These are phyloP conservation scores for Takifugu bimaculatus DNA, from an alignment of 2,113 vertebrate genomes.

Conservation along the genomic window DNA sequence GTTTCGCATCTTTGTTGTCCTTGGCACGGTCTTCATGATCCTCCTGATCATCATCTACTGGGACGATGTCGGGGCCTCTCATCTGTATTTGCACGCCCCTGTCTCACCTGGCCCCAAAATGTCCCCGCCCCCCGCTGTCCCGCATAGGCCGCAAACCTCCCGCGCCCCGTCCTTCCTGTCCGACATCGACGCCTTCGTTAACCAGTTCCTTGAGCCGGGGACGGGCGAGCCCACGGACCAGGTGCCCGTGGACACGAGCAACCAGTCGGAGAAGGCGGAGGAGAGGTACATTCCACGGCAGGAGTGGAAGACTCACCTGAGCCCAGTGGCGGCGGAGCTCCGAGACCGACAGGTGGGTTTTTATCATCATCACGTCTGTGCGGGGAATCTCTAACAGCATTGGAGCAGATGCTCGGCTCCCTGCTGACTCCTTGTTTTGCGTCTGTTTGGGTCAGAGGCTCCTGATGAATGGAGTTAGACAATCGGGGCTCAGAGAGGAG, in stretches of 20 bases:
- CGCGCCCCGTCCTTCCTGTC: constrained; percentile 65
- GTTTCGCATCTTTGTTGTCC: constrained; percentile 85
- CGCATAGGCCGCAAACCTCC: constrained; percentile 55
- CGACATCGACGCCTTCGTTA: constrained; percentile 85
- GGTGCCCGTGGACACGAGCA: constrained; percentile 52
- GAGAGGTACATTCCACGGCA: constrained; percentile 85
- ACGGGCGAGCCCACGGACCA: constrained; percentile 76
- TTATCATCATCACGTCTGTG: neutral
- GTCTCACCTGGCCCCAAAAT: constrained; percentile 78
- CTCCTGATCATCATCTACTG: constrained; percentile 96
- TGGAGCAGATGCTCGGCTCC: too few relatives aligned
- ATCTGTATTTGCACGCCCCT: constrained; percentile 84
- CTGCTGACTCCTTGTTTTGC: neutral
- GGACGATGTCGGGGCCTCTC: constrained; percentile 88
- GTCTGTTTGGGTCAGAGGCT: neutral
- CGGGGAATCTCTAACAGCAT: neutral
- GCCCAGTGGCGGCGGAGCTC: constrained; percentile 73
- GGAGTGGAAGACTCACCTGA: constrained; percentile 85
- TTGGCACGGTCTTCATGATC: constrained; percentile 90
- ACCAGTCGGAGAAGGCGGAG: constrained; percentile 71
- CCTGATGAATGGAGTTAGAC: too few relatives aligned
- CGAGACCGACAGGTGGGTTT: constrained; percentile 63
- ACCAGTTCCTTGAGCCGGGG: constrained; percentile 76
- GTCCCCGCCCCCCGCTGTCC: constrained; percentile 51
- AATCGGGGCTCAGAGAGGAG: neutral